Evolutionary conservation across 2,888 invertebrate genomes (phyloP), one percentile per base, ranked within the genome.

Genomic region (Cheilosia variabilis): DNA sequence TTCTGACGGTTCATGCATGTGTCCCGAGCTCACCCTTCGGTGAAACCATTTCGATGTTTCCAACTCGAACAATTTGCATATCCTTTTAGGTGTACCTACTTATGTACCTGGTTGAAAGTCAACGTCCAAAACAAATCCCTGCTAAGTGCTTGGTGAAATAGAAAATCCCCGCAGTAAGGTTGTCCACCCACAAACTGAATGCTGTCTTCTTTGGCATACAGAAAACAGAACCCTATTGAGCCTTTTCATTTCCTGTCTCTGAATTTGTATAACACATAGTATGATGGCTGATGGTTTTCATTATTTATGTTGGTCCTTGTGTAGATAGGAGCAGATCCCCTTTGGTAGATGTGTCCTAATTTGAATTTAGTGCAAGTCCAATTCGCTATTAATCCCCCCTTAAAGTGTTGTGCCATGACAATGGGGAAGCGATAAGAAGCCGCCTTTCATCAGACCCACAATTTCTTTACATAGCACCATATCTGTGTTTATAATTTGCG

Each of bases 121-220:
- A 24, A 65, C 22, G 7, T 22, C 24, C 1, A 66, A 17, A 66
- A 27, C 41, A 68, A 57, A 68, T 68, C 55, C 43, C 55, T 31
- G 13, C 31, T 27, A 57, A 68, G 68, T 55, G 55, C 22, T 55
- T 31, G 45, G 55, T 68, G 55, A 34, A 68, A 68, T 55, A 31
- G 19, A 31, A 55, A 57, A 55, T 68, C 43, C 55, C 31, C 13
- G 31, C 52, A 10, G 24, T 17, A 22, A 52, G 2, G 15, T 2
- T 60, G 24, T 41, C 65, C 45, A 24, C 24, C 37, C 37, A 65
- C 52, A 65, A 63, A 50, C 5, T 15, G 22, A 37, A 65, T 0
- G 5, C 5, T 19, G 34, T 50, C 17, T 31, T 31, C 13, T 19
- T 37, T 43, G 13, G 17, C 50, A 24, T 41, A 41, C 41, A 24